Base-by-base conservation (phyloP, 1,140 invertebrate genomes). In the Mactra quadrangularis region DNA sequence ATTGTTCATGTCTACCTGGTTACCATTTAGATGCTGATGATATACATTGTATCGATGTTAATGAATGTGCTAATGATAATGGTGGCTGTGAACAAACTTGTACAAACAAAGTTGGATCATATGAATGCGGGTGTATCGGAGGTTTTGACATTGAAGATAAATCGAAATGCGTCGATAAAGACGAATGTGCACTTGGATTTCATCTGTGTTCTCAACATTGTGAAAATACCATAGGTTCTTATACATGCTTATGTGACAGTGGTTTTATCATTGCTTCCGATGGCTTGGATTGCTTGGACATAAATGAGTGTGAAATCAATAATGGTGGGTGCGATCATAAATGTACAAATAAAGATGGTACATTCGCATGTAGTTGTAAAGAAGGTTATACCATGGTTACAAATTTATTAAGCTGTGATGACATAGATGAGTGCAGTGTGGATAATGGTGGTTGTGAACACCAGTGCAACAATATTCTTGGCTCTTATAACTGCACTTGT, bases 1-100 rank as follows among this genome's bases (percentile, higher is more conserved):
- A 3, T 6, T 64, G 60, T 64, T 35, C 22, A 9, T 64, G 60
- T 41, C 1, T 22, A 2, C 3, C 25, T 25, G 33, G 33, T 1
- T 38, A 9, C 31, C 47, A 59, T 45, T 68, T 88, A 9, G 78
- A 88, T 55, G 38, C 70, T 9, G 88, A 88, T 62, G 50, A 19
- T 31, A 31, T 27, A 50, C 29, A 7, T 22, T 70, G 66, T 25
- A 70, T 6, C 3, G 66, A 31, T 27, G 29, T 9, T n/a, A 53
- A 53, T 53, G 9, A 11, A 4, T 53, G 9, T 53, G 9, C 4
- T n/a, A 53, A 53, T 53, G 4, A 53, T 11, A 53, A 11, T n/a
- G 9, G 52, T n/a, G 52, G 9, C 4, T 53, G n/a, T 9, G 17
- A 11, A 11, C 9, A 9, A n/a, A 11, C 7, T 53, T 53, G 9